These are phyloP conservation scores for Papilio xuthus DNA, from an alignment of 1,140 invertebrate genomes.

Conservation along the genomic window DNA sequence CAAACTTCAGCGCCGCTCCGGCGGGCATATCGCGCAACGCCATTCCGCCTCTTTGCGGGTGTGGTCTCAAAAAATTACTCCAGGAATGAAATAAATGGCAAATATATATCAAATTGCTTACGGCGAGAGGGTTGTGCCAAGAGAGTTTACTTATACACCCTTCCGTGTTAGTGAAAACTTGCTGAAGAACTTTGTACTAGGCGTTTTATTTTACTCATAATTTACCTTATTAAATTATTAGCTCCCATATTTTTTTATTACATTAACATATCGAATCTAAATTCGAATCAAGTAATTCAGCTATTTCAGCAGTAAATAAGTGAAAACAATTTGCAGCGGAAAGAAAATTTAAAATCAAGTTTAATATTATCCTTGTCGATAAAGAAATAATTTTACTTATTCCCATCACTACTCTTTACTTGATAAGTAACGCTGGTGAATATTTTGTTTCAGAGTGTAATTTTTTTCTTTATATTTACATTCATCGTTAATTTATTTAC, in stretches of 20 bases:
- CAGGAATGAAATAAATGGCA: slow-evolving; percentile 75
- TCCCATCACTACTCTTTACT: slow-evolving; percentile 44
- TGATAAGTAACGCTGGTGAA: slow-evolving; percentile 52
- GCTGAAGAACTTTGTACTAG: background rate
- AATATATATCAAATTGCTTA: slow-evolving; percentile 76
- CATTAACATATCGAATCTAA: too few species aligned
- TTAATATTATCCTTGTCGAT: background rate
- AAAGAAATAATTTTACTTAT: background rate
- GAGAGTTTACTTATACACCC: slow-evolving; percentile 37
- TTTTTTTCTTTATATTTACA: background rate
- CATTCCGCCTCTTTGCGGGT: slow-evolving; percentile 65
- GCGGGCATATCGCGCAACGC: slow-evolving; percentile 58
- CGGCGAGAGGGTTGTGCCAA: slow-evolving; percentile 43
- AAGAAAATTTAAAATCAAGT: background rate
- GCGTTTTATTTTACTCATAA: slow-evolving; percentile 36
- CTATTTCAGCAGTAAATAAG: background rate
- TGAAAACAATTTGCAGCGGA: slow-evolving; percentile 1
- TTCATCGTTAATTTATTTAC: background rate
- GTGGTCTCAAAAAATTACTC: slow-evolving; percentile 72
- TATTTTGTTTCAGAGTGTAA: slow-evolving; percentile 62
- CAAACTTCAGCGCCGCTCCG: slow-evolving; percentile 67
- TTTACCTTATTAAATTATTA: too few species aligned
- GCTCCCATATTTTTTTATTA: too few species aligned
- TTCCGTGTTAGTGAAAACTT: background rate
- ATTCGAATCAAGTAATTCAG: slow-evolving; percentile 29